Evolutionary conservation across 2,113 vertebrate genomes (phyloP).

Genomic region (Dipodomys merriami): DNA sequence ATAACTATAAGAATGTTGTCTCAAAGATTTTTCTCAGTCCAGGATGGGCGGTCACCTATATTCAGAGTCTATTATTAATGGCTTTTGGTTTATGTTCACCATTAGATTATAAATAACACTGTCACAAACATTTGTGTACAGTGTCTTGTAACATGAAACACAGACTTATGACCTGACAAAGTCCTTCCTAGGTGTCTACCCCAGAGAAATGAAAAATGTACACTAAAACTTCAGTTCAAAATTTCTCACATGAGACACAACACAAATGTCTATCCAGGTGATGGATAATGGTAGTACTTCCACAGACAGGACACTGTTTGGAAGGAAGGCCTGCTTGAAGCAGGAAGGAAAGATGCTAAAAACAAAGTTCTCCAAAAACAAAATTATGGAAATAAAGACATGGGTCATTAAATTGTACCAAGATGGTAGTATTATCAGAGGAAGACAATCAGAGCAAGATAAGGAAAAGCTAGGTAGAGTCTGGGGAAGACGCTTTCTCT

Average conservation of each 20-base stretch:
- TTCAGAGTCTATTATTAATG: conserved; percentile 10
- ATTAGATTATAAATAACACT: neutral
- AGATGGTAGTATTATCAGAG: neutral
- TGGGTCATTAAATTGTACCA: neutral
- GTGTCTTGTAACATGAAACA: conserved; percentile 15
- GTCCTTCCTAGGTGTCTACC: neutral
- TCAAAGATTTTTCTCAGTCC: neutral
- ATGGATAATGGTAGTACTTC: neutral
- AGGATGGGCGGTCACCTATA: neutral
- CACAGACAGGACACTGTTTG: neutral
- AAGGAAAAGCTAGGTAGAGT: neutral
- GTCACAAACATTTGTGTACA: neutral
- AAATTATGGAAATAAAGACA: neutral
- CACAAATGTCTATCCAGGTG: neutral
- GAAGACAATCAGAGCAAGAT: neutral
- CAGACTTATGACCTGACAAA: neutral
- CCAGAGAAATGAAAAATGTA: conserved; percentile 31
- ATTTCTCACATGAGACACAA: neutral
- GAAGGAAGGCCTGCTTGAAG: too few relatives aligned
- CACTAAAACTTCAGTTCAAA: neutral
- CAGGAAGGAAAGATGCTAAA: neutral
- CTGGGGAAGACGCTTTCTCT: neutral
- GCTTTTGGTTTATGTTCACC: neutral
- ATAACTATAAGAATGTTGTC: neutral
- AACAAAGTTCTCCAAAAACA: neutral